Conservation (phyloP, 2,113 vertebrate species). For the Pelvicachromis taeniatus region DNA sequence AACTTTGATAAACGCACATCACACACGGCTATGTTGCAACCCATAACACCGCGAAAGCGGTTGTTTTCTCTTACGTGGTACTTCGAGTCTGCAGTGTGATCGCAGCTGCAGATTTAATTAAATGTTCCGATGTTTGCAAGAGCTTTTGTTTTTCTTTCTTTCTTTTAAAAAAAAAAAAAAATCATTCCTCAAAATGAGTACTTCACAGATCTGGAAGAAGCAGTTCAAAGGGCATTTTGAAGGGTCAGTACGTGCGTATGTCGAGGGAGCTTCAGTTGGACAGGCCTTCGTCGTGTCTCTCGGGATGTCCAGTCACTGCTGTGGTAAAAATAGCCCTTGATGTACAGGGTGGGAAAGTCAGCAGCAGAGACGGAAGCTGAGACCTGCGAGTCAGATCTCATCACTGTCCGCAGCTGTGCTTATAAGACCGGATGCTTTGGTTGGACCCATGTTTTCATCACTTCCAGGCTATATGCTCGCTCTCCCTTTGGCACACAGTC, state of each 20-base stretch:
- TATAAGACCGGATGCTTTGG: slow-evolving; percentile 41
- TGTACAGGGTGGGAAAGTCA: slow-evolving; percentile 74
- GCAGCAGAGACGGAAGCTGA: slow-evolving; percentile 67
- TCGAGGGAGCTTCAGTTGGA: slow-evolving; percentile 28
- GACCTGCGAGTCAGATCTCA: slow-evolving; percentile 67
- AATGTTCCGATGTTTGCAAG: not conserved
- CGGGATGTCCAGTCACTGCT: slow-evolving; percentile 64
- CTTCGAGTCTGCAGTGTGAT: not conserved
- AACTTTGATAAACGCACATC: not conserved
- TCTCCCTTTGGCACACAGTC: not conserved
- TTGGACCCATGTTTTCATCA: slow-evolving; percentile 27
- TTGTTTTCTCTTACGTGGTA: not conserved
- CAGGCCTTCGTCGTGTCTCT: slow-evolving; percentile 33
- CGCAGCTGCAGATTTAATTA: not conserved
- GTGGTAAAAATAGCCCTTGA: slow-evolving; percentile 72
- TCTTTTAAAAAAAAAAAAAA: not conserved
- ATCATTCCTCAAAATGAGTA: not conserved
- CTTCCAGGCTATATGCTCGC: slow-evolving; percentile 2
- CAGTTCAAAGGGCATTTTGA: not conserved
- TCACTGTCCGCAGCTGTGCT: slow-evolving; percentile 58
- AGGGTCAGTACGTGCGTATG: not conserved
- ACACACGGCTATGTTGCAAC: not conserved
- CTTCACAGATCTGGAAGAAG: not conserved
- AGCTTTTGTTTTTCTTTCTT: not conserved
- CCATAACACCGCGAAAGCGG: not conserved